phyloP scores from a whole-genome alignment of 2,113 vertebrate genomes.

The Mionectes macconnelli region DNA sequence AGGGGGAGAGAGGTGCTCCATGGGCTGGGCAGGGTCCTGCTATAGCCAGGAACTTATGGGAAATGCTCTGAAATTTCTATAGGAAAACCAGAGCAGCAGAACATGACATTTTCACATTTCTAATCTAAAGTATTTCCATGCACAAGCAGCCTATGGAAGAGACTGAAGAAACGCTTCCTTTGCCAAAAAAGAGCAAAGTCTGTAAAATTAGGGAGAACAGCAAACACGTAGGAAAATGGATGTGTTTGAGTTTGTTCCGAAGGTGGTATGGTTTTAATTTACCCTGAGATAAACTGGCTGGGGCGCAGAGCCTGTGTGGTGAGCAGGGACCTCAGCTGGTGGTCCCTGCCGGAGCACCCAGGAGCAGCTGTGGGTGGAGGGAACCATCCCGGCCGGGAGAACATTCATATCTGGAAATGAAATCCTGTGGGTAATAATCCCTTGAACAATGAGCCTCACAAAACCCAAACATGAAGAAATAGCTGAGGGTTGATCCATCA shows the following conservation, averaged over 20 bases:
- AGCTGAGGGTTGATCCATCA: neutral
- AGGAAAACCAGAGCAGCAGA: neutral
- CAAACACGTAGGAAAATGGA: neutral
- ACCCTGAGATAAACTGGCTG: neutral
- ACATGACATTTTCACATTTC: neutral
- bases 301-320: neutral
- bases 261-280: neutral
- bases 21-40: accelerated
- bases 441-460: neutral
- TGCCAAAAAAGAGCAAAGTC: too few species aligned
- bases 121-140: neutral
- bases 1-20: accelerated
- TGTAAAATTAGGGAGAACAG: neutral
- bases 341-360: neutral
- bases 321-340: neutral
- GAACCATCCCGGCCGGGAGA: accelerated
- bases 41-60: neutral
- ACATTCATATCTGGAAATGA: accelerated
- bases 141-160: neutral
- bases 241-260: neutral
- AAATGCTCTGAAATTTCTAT: neutral
- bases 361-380: neutral
- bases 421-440: neutral
- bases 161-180: neutral
- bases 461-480: neutral